Evolutionary conservation across 2,888 invertebrate species (phyloP), one percentile per base, ranked within the genome.

Genomic region (Dynastes grantii): DNA sequence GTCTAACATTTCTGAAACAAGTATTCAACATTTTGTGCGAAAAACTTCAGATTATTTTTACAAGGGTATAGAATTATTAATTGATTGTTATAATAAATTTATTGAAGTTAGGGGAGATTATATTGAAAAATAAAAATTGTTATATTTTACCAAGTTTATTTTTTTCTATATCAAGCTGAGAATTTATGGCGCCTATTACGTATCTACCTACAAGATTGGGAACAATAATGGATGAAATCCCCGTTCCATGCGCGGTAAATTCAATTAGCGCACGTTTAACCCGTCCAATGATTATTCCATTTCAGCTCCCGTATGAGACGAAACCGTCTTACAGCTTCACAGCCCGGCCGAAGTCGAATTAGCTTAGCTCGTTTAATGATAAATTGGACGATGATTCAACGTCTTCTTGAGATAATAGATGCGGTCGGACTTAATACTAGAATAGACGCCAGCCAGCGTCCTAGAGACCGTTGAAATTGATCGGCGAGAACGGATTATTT

Each of bases 221-320:
- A 27, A n/a, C 2, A 68, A 68, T 68, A 68, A 53, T 29, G 29
- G 29, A 3, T 51, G 49, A 27, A 51, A 68, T 32, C 51, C 27
- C 11, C 68, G 13, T 68, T 22, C 22, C 51, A 51, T n/a, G 27
- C 27, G 27, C 5, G 51, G 29, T 9, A 51, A 68, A 68, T 51
- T 68, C 51, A 68, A 68, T 68, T 68, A 68, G 51, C 29, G 9
- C n/a, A 29, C 51, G 22, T 9, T 51, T 68, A 68, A 68, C 29
- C 68, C 68, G 68, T 51, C 40, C 68, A 13, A 45, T 29, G 51
- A 51, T 68, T 68, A 68, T 68, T 68, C 27, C 16, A 68, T 68
- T 68, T 53, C 49, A 49, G 63, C 29, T 55, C 6, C 63, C 27
- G 29, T 32, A 63, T 16, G 55, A 6, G 16, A 22, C 16, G 55